These are phyloP conservation scores for Leucozona laternaria DNA, from an alignment of 2,888 invertebrate species.

Conservation along the genomic window DNA sequence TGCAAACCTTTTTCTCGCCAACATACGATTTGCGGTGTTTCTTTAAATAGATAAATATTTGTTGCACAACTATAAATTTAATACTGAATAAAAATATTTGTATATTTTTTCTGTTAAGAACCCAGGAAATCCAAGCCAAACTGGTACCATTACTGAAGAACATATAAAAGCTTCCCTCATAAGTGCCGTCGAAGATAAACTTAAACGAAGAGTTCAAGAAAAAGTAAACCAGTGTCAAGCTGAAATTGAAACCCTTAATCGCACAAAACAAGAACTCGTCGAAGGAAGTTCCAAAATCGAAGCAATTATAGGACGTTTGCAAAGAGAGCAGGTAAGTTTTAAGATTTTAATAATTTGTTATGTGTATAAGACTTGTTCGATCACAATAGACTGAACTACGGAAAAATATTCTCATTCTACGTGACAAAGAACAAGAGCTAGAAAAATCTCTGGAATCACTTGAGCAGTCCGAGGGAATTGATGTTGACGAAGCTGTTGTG, in stretches of 20 bases:
- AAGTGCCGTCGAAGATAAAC: conserved; percentile 97
- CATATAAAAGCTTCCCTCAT: conserved; percentile 96
- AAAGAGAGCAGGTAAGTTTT: conserved; percentile 87
- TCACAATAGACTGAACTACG: conserved; percentile 88
- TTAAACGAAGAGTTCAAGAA: conserved; percentile 93
- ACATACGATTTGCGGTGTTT: too few relatives aligned
- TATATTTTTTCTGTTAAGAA: conserved; percentile 77
- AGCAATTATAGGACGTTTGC: conserved; percentile 90
- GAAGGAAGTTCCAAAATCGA: conserved; percentile 93
- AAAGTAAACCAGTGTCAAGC: conserved; percentile 96
- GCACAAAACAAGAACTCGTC: conserved; percentile 93
- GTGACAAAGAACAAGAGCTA: conserved; percentile 94
- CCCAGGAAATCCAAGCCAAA: conserved; percentile 84
- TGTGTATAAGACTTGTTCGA: not conserved
- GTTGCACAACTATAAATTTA: too few relatives aligned
- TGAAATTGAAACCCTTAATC: conserved; percentile 93
- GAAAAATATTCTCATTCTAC: conserved; percentile 91
- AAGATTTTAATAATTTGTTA: not conserved
- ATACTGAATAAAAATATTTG: not conserved
- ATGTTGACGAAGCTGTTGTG: conserved; percentile 98
- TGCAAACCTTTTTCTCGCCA: too few relatives aligned
- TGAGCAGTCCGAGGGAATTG: conserved; percentile 91
- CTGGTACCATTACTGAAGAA: conserved; percentile 96
- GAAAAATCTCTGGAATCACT: conserved; percentile 91
- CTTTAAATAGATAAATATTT: too few relatives aligned